Conservation (phyloP, 2,888 invertebrate species). For the Frankliniella intonsa region DNA sequence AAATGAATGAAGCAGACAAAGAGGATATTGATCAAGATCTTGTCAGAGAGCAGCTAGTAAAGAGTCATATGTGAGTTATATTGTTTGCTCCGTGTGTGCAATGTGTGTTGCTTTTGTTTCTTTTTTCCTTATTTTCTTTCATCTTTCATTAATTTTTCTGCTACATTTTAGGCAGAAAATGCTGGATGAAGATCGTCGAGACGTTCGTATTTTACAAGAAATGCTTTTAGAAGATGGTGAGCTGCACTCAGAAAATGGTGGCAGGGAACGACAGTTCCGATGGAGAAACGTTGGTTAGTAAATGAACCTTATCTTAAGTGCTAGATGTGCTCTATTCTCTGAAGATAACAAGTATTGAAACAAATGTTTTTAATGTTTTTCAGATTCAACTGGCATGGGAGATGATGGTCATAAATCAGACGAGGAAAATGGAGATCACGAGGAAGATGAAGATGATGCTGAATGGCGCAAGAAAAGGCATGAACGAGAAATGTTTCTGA, state of each 20-base stretch:
- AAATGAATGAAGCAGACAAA: conserved; percentile 77
- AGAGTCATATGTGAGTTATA: conserved; percentile 72
- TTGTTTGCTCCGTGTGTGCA: background rate
- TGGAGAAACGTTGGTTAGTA: conserved; percentile 73
- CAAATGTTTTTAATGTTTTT: background rate
- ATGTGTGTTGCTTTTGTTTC: background rate
- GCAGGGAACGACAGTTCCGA: conserved; percentile 73
- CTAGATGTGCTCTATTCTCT: too few species aligned
- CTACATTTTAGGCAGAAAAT: conserved; percentile 61
- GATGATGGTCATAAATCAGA: conserved; percentile 38
- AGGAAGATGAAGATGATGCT: conserved; percentile 69
- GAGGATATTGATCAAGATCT: conserved; percentile 77
- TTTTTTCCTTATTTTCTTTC: conserved; percentile 24
- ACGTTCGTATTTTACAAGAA: conserved; percentile 79
- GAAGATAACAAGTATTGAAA: conserved; percentile 34
- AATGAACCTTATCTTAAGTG: background rate
- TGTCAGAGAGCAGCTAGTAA: conserved; percentile 71
- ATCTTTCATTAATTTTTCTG: conserved; percentile 18
- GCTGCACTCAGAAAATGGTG: conserved; percentile 67
- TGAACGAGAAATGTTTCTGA: conserved; percentile 73
- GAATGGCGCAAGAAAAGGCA: conserved; percentile 74
- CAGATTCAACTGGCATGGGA: background rate
- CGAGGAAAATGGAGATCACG: conserved; percentile 53
- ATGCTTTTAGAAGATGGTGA: conserved; percentile 86
- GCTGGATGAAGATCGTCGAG: conserved; percentile 81